Percentiles rank a stretch among this genome's conserved stretches.
phyloP scores from a whole-genome alignment of 2,113 vertebrate species.

The Amblyornis subalaris region DNA sequence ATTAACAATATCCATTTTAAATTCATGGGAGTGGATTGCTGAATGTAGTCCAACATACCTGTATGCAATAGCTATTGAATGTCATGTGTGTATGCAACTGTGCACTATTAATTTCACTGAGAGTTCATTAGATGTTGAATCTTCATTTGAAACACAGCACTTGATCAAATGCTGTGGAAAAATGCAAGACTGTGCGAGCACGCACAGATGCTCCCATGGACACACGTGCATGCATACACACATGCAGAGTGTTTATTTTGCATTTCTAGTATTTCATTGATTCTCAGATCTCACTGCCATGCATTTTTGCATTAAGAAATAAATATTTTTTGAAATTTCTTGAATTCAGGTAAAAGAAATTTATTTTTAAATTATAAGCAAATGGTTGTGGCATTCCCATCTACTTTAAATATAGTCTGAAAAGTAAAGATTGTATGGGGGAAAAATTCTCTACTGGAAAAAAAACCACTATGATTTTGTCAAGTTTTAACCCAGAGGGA shows the following conservation, averaged over 20 bases:
- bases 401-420: neutral
- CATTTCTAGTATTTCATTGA: neutral
- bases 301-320: neutral
- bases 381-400: neutral
- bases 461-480: constrained; percentile 20
- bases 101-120: neutral
- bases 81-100: neutral
- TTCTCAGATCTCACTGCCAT: neutral
- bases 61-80: neutral
- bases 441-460: neutral
- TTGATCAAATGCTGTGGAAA: neutral
- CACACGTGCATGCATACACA: fast-evolving
- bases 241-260: neutral
- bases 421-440: neutral
- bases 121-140: neutral
- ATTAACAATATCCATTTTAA: neutral
- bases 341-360: constrained; percentile 5
- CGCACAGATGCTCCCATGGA: neutral
- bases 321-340: neutral
- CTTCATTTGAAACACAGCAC: neutral
- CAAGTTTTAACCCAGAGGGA: constrained; percentile 50
- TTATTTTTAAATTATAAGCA: neutral
- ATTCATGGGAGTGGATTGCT: neutral
- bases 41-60: neutral
- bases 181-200: neutral